These are phyloP conservation scores for Anodontia alba DNA, from an alignment of 2,888 invertebrate genomes.

Conservation along the genomic window DNA sequence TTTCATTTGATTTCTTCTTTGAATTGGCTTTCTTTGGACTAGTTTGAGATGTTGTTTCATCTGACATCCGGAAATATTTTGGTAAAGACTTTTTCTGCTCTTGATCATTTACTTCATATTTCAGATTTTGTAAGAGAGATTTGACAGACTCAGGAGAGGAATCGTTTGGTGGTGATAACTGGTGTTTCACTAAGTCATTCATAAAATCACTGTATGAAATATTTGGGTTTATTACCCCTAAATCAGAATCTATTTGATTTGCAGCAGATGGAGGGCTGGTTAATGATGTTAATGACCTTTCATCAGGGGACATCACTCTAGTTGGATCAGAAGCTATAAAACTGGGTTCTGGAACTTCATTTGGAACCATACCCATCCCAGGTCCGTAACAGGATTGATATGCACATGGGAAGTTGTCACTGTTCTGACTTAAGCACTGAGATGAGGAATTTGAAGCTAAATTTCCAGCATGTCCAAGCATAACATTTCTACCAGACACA, in stretches of 20 bases:
- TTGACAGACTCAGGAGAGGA: not conserved
- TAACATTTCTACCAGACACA: conserved; percentile 3
- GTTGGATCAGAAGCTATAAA: not conserved
- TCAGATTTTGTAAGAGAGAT: not conserved
- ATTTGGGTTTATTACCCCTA: conserved; percentile 22
- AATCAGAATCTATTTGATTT: conserved; percentile 8
- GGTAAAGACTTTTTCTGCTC: conserved; percentile 16
- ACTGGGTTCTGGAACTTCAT: conserved; percentile 6
- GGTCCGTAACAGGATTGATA: not conserved
- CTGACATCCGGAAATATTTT: conserved; percentile 29
- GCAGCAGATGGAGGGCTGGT: not conserved
- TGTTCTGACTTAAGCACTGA: not conserved
- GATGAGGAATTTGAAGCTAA: not conserved
- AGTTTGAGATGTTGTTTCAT: not conserved
- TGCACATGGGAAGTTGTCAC: not conserved
- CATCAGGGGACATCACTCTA: conserved; percentile 9
- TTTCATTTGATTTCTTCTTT: conserved; percentile 60
- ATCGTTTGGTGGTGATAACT: conserved; percentile 11
- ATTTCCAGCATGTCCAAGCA: conserved; percentile 10
- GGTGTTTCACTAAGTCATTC: conserved; percentile 17
- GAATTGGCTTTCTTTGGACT: conserved; percentile 23
- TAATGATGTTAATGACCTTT: not conserved
- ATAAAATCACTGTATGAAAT: conserved; percentile 30
- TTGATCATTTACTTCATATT: conserved; percentile 1
- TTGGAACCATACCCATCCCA: conserved; percentile 10